Conservation (phyloP, 2,888 invertebrate species). For the Diachrysia chrysitis region DNA sequence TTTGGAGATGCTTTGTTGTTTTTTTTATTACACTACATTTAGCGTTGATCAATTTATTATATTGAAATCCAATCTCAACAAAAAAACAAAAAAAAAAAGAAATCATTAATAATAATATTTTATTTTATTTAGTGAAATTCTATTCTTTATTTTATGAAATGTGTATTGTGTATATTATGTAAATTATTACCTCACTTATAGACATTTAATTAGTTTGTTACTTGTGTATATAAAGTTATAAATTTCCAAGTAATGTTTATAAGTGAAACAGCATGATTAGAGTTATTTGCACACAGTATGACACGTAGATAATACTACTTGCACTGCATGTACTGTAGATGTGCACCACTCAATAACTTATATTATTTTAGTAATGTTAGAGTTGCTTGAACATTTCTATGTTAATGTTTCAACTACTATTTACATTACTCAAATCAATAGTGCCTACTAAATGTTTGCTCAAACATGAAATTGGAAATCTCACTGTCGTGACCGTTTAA, state of each 20-base stretch:
- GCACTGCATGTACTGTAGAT: constrained; percentile 79
- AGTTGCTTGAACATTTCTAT: constrained; percentile 49
- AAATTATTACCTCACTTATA: constrained; percentile 37
- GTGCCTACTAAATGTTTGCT: constrained; percentile 70
- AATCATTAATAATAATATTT: constrained; percentile 7
- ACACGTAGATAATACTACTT: constrained; percentile 67
- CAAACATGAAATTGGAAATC: constrained; percentile 81
- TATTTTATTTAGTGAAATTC: constrained; percentile 16
- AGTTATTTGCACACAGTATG: constrained; percentile 72
- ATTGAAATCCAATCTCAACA: constrained; percentile 20
- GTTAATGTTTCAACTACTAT: constrained; percentile 45
- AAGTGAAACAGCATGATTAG: constrained; percentile 63
- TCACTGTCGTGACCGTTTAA: constrained; percentile 38
- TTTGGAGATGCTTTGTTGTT: too few species aligned
- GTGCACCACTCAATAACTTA: constrained; percentile 62
- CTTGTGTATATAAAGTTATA: neutral
- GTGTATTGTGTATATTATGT: constrained; percentile 41
- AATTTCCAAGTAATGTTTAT: constrained; percentile 45
- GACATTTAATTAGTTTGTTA: constrained; percentile 22
- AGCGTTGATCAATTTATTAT: constrained; percentile 39
- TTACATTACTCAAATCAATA: constrained; percentile 52
- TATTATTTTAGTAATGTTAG: constrained; percentile 52
- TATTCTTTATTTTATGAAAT: constrained; percentile 17
- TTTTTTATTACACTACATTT: neutral
- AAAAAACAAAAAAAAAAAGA: neutral